Conservation (phyloP, 53 echinoderm and acorn worm species). For the Actinopyga echinites region DNA sequence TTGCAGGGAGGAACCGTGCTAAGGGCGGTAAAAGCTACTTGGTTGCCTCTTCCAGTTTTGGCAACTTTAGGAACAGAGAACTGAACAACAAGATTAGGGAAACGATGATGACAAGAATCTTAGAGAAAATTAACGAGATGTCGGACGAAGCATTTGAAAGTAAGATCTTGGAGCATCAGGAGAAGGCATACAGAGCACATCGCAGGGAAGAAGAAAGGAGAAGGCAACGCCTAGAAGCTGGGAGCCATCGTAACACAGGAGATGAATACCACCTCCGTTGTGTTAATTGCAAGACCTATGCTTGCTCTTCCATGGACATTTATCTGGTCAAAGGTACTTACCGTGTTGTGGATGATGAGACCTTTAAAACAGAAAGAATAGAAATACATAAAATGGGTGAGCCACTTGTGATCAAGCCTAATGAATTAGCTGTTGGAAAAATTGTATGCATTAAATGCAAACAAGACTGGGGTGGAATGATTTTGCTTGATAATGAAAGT, state of each 20-base stretch:
- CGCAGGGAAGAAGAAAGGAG: constrained; percentile 12
- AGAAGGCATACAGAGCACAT: background rate
- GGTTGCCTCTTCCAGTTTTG: constrained; percentile 56
- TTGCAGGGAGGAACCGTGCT: constrained; percentile 60
- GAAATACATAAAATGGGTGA: constrained; percentile 49
- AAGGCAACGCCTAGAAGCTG: constrained; percentile 18
- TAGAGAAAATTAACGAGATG: constrained; percentile 16
- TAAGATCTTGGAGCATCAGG: background rate
- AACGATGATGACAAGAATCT: constrained; percentile 48
- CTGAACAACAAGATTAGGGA: constrained; percentile 53
- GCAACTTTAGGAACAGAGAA: constrained; percentile 40
- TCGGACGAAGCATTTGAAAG: constrained; percentile 26
- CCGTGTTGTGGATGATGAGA: constrained; percentile 30
- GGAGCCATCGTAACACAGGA: background rate
- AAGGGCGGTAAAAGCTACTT: constrained; percentile 64
- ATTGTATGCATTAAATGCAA: constrained; percentile 52
- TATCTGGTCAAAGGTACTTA: constrained; percentile 47
- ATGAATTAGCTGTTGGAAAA: constrained; percentile 47
- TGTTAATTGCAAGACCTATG: constrained; percentile 41
- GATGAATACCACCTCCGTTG: constrained; percentile 42
- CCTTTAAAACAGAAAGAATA: constrained; percentile 26
- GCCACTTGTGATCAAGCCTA: constrained; percentile 45
- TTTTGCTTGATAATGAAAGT: constrained; percentile 31
- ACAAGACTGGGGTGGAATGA: constrained; percentile 54
- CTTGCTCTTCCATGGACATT: constrained; percentile 54